phyloP scores from a whole-genome alignment of 2,888 invertebrate species.

The Cetonia aurata region DNA sequence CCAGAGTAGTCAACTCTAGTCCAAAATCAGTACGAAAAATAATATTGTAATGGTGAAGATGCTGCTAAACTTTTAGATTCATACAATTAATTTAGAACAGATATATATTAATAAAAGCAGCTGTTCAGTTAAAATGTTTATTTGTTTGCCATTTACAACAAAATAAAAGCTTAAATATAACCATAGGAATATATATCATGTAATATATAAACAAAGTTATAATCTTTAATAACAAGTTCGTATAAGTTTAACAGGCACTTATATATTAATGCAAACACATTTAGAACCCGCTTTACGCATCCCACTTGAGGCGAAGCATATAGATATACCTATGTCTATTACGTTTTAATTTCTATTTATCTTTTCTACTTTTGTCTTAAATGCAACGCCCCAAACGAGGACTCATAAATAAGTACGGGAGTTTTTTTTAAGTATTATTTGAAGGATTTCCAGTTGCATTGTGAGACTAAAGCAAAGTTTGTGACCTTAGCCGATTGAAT shows the following conservation, averaged over 20 bases:
- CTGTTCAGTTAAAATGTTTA: conserved; percentile 34
- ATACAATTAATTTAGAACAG: background rate
- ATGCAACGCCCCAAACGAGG: conserved; percentile 7
- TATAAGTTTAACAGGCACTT: conserved; percentile 39
- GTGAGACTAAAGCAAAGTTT: conserved; percentile 36
- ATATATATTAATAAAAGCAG: background rate
- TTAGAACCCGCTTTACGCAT: conserved; percentile 28
- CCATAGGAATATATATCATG: conserved; percentile 38
- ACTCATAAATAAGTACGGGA: conserved; percentile 16
- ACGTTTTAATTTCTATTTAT: background rate
- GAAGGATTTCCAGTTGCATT: conserved; percentile 23
- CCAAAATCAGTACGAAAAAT: no score
- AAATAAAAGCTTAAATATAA: conserved; percentile 39
- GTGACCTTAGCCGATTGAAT: conserved; percentile 29
- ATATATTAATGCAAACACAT: conserved; percentile 40
- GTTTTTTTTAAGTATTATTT: conserved; percentile 29
- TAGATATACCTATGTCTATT: background rate
- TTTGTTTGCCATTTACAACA: conserved; percentile 39
- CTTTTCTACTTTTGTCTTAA: background rate
- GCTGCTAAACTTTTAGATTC: background rate
- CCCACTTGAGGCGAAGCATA: background rate
- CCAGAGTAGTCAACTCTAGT: no score
- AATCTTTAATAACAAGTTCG: conserved; percentile 36
- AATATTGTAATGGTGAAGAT: no score
- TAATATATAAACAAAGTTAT: conserved; percentile 38